A percentile compares a stretch with the other conserved stretches of the same genome.
These are phyloP conservation scores for Ctenomys sociabilis DNA, from an alignment of 2,113 vertebrate species.

Conservation along the genomic window DNA sequence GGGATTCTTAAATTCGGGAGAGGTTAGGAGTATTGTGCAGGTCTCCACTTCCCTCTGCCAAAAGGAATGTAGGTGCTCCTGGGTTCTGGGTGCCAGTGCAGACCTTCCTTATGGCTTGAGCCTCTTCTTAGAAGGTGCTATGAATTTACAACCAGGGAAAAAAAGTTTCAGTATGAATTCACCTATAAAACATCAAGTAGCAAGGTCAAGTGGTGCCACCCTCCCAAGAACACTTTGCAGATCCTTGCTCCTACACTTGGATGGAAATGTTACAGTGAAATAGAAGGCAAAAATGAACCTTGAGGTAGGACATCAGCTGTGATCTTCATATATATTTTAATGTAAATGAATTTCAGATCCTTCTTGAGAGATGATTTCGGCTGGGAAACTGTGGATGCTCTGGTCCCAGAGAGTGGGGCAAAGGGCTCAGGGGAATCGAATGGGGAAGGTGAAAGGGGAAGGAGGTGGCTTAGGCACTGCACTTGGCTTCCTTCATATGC, in stretches of 20 bases:
- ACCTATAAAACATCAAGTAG: not conserved
- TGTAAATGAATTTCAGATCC: conserved; percentile 80
- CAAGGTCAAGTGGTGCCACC: not conserved
- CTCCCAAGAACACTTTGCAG: not conserved
- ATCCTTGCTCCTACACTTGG: not conserved
- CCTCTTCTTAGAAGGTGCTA: not conserved
- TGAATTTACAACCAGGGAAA: not conserved
- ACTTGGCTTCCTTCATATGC: conserved; percentile 22
- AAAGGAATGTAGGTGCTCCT: not conserved
- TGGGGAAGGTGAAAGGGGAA: conserved; percentile 70
- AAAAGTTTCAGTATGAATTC: not conserved
- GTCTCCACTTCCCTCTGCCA: not conserved
- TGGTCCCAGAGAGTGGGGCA: not conserved
- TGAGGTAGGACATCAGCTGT: not conserved
- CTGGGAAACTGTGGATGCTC: conserved; percentile 49
- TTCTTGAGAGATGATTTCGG: conserved; percentile 54
- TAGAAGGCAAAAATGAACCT: not conserved
- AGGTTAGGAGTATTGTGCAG: not conserved
- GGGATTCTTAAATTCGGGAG: not conserved
- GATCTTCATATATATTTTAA: conserved; percentile 63
- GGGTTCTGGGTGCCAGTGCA: not conserved
- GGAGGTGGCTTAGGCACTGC: not conserved
- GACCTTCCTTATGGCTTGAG: not conserved
- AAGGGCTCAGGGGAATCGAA: not conserved
- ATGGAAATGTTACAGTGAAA: not conserved